A percentile compares a stretch with the other conserved stretches of the same genome.
These are phyloP conservation scores for Poeciliopsis turrubarensis DNA, from an alignment of 2,113 vertebrate species.

Conservation along the genomic window DNA sequence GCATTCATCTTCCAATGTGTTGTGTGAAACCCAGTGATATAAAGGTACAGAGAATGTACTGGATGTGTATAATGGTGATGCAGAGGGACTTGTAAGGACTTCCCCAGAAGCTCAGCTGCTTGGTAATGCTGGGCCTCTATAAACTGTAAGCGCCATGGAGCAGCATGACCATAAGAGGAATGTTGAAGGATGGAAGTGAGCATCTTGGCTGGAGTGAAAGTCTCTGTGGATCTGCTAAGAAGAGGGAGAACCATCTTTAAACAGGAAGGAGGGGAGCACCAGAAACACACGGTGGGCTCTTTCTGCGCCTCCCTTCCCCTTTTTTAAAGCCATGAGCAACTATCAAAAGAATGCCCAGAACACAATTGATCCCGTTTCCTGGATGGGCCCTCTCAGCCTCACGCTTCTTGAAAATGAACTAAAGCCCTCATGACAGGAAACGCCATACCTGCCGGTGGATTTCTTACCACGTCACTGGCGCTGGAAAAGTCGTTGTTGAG, in stretches of 20 bases:
- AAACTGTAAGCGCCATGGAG: constrained; percentile 21
- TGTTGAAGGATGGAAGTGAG: constrained; percentile 24
- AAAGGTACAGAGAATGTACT: background rate
- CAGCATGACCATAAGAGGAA: constrained; percentile 44
- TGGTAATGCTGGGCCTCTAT: constrained; percentile 18
- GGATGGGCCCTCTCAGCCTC: background rate
- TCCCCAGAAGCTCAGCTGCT: background rate
- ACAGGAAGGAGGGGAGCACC: constrained; percentile 53
- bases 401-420: background rate
- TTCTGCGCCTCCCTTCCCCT: constrained; percentile 33
- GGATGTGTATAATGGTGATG: background rate
- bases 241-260: constrained; percentile 37
- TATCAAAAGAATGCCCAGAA: constrained; percentile 16
- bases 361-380: constrained; percentile 34
- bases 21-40: background rate
- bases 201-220: constrained; percentile 39
- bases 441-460: background rate
- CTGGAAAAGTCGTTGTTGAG: constrained; percentile 98
- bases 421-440: constrained; percentile 5
- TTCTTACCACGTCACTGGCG: constrained; percentile 95
- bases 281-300: background rate
- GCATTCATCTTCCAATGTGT: background rate
- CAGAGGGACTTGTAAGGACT: constrained; percentile 23
- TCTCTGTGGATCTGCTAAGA: constrained; percentile 31
- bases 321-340: constrained; percentile 22